Conservation (phyloP, 2,888 invertebrate species). For the Cryptophagus acutangulus region DNA sequence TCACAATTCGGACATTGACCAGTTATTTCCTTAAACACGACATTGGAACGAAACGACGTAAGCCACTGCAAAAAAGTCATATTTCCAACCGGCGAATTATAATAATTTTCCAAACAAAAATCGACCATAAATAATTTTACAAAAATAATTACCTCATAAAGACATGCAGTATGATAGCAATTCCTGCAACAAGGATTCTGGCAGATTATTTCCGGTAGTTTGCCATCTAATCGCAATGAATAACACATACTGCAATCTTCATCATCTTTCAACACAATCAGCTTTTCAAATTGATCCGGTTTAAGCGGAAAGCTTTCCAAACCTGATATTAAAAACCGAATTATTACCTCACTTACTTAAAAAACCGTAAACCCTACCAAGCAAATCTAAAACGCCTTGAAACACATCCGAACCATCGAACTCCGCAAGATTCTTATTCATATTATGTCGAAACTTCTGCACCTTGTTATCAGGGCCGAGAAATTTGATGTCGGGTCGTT, state of each 20-base stretch:
- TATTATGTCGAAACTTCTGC: slow-evolving; percentile 30
- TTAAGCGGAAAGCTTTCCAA: slow-evolving; percentile 37
- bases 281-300: slow-evolving; percentile 17
- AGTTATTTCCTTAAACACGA: slow-evolving; percentile 36
- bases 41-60: slow-evolving; percentile 34
- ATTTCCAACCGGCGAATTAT: slow-evolving; percentile 2
- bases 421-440: slow-evolving; percentile 40
- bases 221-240: slow-evolving; percentile 38
- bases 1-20: slow-evolving; percentile 45
- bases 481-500: slow-evolving; percentile 44
- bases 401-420: slow-evolving; percentile 34
- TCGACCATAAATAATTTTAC: too few relatives aligned
- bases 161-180: slow-evolving; percentile 44
- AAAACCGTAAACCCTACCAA: slow-evolving; percentile 34
- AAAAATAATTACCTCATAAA: slow-evolving; percentile 47
- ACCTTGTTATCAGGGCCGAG: slow-evolving; percentile 44
- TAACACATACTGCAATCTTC: slow-evolving; percentile 48
- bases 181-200: slow-evolving; percentile 42
- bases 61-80: slow-evolving; percentile 38
- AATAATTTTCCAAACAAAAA: slow-evolving; percentile 1
- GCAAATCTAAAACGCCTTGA: slow-evolving; percentile 40
- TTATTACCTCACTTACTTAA: too few relatives aligned
- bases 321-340: slow-evolving; percentile 27
- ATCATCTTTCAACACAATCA: slow-evolving; percentile 30
- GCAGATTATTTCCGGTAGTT: slow-evolving; percentile 45